These are phyloP conservation scores for Scaptomyza parva DNA, from an alignment of 2,888 invertebrate species.

Conservation along the genomic window DNA sequence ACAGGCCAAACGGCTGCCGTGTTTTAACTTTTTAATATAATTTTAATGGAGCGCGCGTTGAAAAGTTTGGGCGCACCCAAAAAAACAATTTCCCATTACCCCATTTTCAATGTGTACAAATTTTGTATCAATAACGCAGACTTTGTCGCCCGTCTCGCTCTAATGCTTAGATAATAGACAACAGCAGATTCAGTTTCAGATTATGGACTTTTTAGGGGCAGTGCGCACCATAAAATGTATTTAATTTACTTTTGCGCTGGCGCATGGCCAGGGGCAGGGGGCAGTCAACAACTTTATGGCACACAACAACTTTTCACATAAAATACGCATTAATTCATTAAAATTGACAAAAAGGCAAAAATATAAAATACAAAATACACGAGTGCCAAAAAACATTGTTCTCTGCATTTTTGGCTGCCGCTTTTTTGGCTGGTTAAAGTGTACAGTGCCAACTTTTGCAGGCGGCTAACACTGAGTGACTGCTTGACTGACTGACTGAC, in stretches of 20 bases:
- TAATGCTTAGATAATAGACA: slow-evolving; percentile 77
- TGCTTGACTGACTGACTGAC: slow-evolving; percentile 29
- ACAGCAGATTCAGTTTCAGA: no score
- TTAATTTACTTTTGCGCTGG: slow-evolving; percentile 71
- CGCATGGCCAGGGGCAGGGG: no score
- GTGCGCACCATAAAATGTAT: slow-evolving; percentile 69
- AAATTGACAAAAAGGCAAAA: slow-evolving; percentile 79
- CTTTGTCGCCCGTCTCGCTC: slow-evolving; percentile 14
- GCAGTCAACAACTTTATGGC: slow-evolving; percentile 33
- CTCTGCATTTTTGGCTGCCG: slow-evolving; percentile 50
- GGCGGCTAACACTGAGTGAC: slow-evolving; percentile 37
- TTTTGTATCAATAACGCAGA: slow-evolving; percentile 69
- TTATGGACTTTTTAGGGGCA: slow-evolving; percentile 4
- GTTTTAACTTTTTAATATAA: slow-evolving; percentile 72
- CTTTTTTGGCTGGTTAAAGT: slow-evolving; percentile 48
- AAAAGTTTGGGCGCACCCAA: slow-evolving; percentile 45
- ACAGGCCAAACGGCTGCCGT: slow-evolving; percentile 56
- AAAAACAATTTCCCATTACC: slow-evolving; percentile 46
- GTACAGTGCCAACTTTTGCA: slow-evolving; percentile 52
- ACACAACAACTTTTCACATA: slow-evolving; percentile 72
- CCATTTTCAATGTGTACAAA: slow-evolving; percentile 73
- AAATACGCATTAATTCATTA: slow-evolving; percentile 80
- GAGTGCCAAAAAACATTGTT: slow-evolving; percentile 61
- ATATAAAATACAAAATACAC: slow-evolving; percentile 24
- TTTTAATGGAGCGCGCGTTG: slow-evolving; percentile 65